phyloP scores from a whole-genome alignment of 1,140 invertebrate genomes.

The Phocides pigmalion region DNA sequence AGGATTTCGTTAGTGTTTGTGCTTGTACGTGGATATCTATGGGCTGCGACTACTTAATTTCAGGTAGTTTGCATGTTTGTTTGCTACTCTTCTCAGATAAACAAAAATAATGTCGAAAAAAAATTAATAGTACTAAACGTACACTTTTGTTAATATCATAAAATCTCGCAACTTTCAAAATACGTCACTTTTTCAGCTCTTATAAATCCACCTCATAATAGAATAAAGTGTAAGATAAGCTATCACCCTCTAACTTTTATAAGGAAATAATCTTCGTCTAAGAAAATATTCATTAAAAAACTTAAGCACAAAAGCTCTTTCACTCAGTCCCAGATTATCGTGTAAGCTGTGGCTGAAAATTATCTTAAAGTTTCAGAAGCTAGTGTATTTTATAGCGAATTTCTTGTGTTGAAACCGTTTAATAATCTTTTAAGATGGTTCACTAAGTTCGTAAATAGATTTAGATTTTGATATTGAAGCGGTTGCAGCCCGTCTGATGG shows the following conservation, averaged over 20 bases:
- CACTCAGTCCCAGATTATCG: slow-evolving; percentile 1
- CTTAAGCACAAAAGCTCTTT: slow-evolving; percentile 3
- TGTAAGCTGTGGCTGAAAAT: slow-evolving; percentile 1
- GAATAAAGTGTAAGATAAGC: background rate
- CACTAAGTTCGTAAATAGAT: too few species aligned
- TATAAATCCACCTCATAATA: background rate
- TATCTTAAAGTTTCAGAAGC: background rate
- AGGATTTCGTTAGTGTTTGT: too few species aligned
- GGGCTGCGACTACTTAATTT: too few species aligned
- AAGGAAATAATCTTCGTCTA: slow-evolving; percentile 1
- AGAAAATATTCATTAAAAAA: slow-evolving; percentile 4
- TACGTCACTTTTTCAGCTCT: background rate
- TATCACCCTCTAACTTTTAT: slow-evolving; percentile 1
- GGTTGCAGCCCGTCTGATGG: too few species aligned
- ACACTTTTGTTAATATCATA: too few species aligned
- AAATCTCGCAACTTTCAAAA: too few species aligned
- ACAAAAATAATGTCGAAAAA: too few species aligned
- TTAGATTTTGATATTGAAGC: too few species aligned
- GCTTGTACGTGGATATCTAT: too few species aligned
- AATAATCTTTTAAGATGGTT: background rate
- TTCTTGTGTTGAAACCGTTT: background rate
- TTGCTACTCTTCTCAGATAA: too few species aligned
- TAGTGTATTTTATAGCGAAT: background rate
- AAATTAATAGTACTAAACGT: too few species aligned
- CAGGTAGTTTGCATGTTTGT: too few species aligned